Base-by-base conservation (phyloP, 2,113 vertebrate genomes). In the Empidonax traillii region DNA sequence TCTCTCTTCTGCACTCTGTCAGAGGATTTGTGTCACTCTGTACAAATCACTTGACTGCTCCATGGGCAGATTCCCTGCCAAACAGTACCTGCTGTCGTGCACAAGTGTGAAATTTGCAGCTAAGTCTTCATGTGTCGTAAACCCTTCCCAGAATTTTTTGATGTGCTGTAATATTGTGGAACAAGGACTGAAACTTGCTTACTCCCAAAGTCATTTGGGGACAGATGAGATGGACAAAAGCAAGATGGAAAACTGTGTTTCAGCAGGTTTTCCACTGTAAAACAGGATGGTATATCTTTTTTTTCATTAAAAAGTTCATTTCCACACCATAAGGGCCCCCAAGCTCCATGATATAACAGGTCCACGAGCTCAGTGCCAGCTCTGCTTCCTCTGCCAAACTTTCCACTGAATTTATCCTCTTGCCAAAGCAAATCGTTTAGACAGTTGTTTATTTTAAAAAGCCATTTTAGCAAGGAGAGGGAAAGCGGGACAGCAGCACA, bases 391-490 rank as follows among this genome's bases (percentile, higher is more conserved):
- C 89, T 83, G 95, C 93, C 96, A 97, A 88, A 91, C 95, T 95
- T 97, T 97, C 94, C 96, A 96, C 89, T 95, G 90, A 97, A 96
- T 96, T 91, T 74, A 84, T 72, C 59, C 55, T 90, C 87, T 93
- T 94, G 96, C 94, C 96, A 97, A 97, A 97, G 93, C 96, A 97
- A 97, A 97, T 97, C 51, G 14, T 96, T 97, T 97, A 97, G 93
- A 94, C 91, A 96, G 91, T 95, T 96, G 93, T 96, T 97, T 97
- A 95, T 97, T 97, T 96, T 91, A 84, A 92, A 96, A 96, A 97
- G 91, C 69, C 90, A 86, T 95, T 97, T 97, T 89, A 97, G 88
- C 89, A 92, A 85, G 83, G 71, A 96, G 87, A 87, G 28, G 71
- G 87, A 96, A 94, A 87, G 95, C 41, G 5, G 92, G 86, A 95